phyloP scores from a whole-genome alignment of 2,797 vertebrate genomes.

The Enteromius mattozi region DNA sequence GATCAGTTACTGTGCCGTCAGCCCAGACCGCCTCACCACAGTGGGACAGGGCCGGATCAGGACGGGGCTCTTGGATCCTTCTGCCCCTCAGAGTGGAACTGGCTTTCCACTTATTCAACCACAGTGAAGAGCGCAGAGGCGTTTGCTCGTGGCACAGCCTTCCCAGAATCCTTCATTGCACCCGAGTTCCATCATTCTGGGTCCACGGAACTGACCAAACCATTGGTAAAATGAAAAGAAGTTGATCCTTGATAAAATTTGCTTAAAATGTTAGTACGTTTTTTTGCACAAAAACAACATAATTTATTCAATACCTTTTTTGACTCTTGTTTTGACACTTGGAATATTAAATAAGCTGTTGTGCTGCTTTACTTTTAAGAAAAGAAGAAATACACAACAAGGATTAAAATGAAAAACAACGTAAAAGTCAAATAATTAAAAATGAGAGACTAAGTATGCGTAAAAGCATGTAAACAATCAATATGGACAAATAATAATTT shows the following conservation, averaged over 20 bases:
- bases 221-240: slow-evolving; percentile 70
- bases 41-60: slow-evolving; percentile 30
- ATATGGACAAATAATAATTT: not conserved
- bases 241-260: not conserved
- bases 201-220: slow-evolving; percentile 65
- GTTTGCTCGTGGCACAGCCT: slow-evolving; percentile 76
- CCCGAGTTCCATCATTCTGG: slow-evolving; percentile 72
- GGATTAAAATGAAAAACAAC: not conserved
- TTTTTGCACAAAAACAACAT: not conserved
- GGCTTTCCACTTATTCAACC: slow-evolving; percentile 79
- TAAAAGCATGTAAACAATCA: not conserved
- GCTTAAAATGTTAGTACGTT: not conserved
- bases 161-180: slow-evolving; percentile 79
- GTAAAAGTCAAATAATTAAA: not conserved
- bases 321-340: not conserved
- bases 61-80: slow-evolving; percentile 34
- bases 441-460: not conserved
- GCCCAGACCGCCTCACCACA: slow-evolving; percentile 76
- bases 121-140: slow-evolving; percentile 83
- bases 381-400: not conserved
- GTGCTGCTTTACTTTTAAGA: not conserved
- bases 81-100: slow-evolving; percentile 79
- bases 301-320: not conserved
- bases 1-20: slow-evolving; percentile 78
- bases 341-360: not conserved